Evolutionary conservation across 1,140 invertebrate species (phyloP), one percentile per base, ranked within the genome.

Genomic region (Tyrophagus putrescentiae): DNA sequence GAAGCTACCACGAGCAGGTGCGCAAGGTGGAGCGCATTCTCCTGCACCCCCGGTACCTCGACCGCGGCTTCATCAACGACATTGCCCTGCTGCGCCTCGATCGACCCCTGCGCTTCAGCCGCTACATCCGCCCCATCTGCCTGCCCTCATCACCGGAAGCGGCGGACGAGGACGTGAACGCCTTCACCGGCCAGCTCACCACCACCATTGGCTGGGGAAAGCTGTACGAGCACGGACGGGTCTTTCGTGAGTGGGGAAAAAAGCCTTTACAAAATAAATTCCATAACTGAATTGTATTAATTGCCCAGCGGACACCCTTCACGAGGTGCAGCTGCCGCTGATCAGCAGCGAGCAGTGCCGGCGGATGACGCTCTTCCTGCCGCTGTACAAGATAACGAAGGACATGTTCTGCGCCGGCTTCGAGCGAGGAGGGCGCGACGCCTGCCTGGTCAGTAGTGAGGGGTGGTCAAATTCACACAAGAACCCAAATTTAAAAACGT

Each of bases 321-420:
- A 88, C 76, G 85, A 89, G 69, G 86, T 88, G 1, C 80, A 87
- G 68, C 69, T 91, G 62, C 87, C 87, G 9, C 76, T 90, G 13
- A 83, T 90, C 56, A 83, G 84, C 6, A 86, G 84, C 3, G 77
- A 79, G 48, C 84, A 87, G 66, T 91, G 87, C 67, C 78, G 83
- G 13, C 83, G 82, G 41, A 76, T 82, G 52, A 87, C 86, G 25
- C 71, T 87, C 0, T 84, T 87, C 63, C 73, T 89, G 28, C 81
- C 82, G 7, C 71, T 83, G 16, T 88, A 87, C 67, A 64, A 59
- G 29, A 64, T 64, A 9, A 89, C 86, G 0, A 80, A 85, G 29
- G 84, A 89, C 68, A 91, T 91, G 87, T 84, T 90, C 69, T 91
- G 87, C 68, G 87, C 87, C 4, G 87, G 87, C 0, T 84, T 80